Percentiles rank a stretch among this genome's conserved stretches.
Evolutionary conservation across 2,113 vertebrate species (phyloP).

Genomic region (Mohoua ochrocephala): DNA sequence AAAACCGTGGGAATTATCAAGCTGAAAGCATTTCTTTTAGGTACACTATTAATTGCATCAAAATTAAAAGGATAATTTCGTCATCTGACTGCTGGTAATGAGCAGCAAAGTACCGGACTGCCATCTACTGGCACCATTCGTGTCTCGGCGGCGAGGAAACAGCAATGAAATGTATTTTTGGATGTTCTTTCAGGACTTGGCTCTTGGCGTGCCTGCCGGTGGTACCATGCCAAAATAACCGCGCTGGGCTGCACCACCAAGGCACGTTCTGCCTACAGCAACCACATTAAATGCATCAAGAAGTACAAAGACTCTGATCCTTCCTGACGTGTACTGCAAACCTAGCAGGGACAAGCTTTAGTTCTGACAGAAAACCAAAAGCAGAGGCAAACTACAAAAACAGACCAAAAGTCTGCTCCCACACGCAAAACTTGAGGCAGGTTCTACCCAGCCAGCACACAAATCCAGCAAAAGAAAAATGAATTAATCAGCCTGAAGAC

Average conservation of each 20-base stretch:
- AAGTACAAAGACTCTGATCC: background rate
- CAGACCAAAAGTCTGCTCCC: accelerated
- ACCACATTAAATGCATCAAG: background rate
- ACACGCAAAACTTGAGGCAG: background rate
- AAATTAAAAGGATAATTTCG: background rate
- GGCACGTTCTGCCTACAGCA: background rate
- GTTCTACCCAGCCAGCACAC: background rate
- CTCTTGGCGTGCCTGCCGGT: accelerated
- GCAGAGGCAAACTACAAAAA: background rate
- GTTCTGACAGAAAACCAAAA: background rate
- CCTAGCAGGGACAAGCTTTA: background rate
- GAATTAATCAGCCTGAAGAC: background rate
- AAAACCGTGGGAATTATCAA: background rate
- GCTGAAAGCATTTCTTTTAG: background rate
- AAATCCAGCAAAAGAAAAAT: background rate
- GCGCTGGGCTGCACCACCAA: background rate
- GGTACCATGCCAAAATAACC: background rate
- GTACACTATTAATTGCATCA: background rate
- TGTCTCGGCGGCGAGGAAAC: background rate
- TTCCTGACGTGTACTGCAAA: background rate
- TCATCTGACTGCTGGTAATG: background rate
- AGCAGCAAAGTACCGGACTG: constrained; percentile 44
- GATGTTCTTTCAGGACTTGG: background rate
- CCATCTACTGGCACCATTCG: constrained; percentile 66
- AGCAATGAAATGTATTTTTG: accelerated